These are phyloP conservation scores for Phylloscopus trochiloides DNA, from an alignment of 2,113 vertebrate genomes.

Conservation along the genomic window DNA sequence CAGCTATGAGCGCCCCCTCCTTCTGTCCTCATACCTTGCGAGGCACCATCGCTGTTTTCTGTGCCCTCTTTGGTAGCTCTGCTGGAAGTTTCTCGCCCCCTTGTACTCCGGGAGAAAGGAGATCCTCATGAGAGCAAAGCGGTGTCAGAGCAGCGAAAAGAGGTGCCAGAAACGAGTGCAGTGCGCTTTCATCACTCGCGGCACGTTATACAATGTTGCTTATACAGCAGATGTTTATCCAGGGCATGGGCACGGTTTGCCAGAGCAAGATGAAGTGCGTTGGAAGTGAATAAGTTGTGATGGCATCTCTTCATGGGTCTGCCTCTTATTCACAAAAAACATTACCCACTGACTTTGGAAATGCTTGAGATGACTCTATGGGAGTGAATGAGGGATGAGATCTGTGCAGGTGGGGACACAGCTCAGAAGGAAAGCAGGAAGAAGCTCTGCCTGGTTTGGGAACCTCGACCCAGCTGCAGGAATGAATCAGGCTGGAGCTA, in stretches of 20 bases:
- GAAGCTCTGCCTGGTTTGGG: background rate
- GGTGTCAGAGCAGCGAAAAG: too few species aligned
- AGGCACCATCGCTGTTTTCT: fast-evolving
- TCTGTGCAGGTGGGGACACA: too few species aligned
- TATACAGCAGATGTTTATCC: background rate
- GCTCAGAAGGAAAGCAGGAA: too few species aligned
- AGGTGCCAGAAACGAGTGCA: fast-evolving
- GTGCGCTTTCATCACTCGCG: fast-evolving
- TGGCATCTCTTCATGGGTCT: background rate
- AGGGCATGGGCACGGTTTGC: fast-evolving
- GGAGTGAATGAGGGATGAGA: background rate
- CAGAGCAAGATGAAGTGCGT: fast-evolving
- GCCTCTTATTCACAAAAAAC: background rate
- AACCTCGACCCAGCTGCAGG: fast-evolving
- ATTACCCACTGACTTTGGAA: fast-evolving
- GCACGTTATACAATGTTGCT: background rate
- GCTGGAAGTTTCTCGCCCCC: fast-evolving
- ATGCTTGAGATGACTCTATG: fast-evolving
- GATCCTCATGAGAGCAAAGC: background rate
- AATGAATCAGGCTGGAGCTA: background rate
- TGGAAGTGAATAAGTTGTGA: background rate
- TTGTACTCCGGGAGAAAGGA: too few species aligned
- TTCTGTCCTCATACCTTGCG: too few species aligned
- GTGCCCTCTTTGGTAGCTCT: background rate
- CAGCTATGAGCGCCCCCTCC: background rate